Base-by-base conservation (phyloP, 2,113 vertebrate genomes). In the Arothron firmamentum region DNA sequence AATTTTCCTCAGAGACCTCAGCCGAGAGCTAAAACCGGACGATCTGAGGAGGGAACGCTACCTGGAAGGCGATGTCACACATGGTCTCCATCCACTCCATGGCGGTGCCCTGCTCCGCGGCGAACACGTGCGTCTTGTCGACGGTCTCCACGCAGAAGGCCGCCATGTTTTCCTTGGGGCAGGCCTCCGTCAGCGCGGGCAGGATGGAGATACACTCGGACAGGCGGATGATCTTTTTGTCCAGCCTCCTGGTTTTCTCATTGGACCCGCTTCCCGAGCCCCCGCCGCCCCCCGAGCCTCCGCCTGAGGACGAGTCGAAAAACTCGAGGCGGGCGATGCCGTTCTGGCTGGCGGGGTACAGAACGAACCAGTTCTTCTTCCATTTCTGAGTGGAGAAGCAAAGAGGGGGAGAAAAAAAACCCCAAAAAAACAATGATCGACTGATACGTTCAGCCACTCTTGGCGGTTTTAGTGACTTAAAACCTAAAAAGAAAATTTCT, bases 241-340 rank as follows among this genome's bases (percentile, higher is more conserved):
- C 95, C 50, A 93, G 83, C 59, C 94, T 94, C 67, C 89, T 88
- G 72, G 91, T 93, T 45, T 94, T 93, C 59, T 93, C 95, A 0
- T 78, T 90, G 51, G 86, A 62, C 0, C 79, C 65, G 67, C 93
- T 90, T 0, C 93, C 92, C 0, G 67, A 92, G 2, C 73, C 87
- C 8, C 81, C 75, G 0, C 75, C 51, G 58, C 88, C 90, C 0
- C 93, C 93, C 1, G 72, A 71, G 3, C 72, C 83, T 28, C 56
- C 65, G 1, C 82, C 71, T 3, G 74, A 75, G 4, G 72, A 67
- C 56, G 91, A 89, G 49, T 99, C 96, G 46, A 88, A 98, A 86
- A 95, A 96, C 88, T 99, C 96, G 0, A 99, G 89, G 20, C 96
- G 93, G 3, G 96, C 95, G 1, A 99, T 96, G 46, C 96, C 96